phyloP scores from a whole-genome alignment of 2,113 vertebrate species.

The Hyperoodon ampullatus region DNA sequence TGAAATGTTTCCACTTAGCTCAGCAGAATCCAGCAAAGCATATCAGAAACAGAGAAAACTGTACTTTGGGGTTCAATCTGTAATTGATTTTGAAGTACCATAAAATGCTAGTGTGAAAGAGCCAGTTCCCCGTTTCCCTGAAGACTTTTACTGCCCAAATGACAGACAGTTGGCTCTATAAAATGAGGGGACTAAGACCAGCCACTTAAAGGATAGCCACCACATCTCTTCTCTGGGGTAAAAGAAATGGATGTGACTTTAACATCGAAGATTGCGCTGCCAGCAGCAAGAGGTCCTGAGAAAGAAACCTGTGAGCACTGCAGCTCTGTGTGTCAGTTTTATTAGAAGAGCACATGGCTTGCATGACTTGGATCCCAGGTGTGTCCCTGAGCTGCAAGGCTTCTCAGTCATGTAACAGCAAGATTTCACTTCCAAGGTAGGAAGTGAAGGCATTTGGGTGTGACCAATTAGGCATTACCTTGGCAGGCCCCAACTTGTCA shows the following conservation, averaged over 20 bases:
- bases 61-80: conserved; percentile 32
- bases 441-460: background rate
- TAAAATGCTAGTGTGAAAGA: conserved; percentile 17
- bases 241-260: background rate
- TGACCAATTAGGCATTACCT: background rate
- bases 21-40: conserved; percentile 59
- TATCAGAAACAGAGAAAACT: conserved; percentile 49
- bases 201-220: background rate
- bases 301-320: background rate
- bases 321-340: background rate
- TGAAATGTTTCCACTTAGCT: conserved; percentile 62
- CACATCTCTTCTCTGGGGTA: background rate
- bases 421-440: conserved; percentile 18
- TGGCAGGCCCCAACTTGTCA: background rate
- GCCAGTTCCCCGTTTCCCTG: background rate
- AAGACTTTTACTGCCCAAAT: background rate
- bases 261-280: background rate
- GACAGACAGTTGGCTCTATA: background rate
- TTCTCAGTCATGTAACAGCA: background rate
- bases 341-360: background rate
- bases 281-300: background rate
- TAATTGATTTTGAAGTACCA: conserved; percentile 15
- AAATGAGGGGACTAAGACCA: background rate
- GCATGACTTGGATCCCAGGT: background rate
- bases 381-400: background rate